Base-by-base conservation (phyloP, 1,140 invertebrate genomes). In the Marisa cornuarietis region DNA sequence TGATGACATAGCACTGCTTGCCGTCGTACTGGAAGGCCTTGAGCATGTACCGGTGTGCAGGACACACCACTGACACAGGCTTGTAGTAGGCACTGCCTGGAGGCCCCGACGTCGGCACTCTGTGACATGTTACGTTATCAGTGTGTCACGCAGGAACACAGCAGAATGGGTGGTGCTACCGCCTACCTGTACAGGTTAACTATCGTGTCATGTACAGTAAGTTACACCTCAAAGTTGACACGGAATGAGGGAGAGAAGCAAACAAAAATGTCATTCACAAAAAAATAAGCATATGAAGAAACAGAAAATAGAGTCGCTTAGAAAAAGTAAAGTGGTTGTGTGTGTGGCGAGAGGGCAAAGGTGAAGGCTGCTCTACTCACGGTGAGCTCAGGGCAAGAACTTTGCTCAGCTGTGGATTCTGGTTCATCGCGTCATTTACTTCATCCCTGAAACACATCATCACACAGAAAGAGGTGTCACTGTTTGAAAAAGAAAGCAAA, bases 1-100 rank as follows among this genome's bases (percentile, higher is more conserved):
- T 77, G 76, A 77, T 68, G 65, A 77, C 76, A 49, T 77, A 77
- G 76, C 76, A 77, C 49, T 77, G 76, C 76, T 77, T 77, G 76
- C 51, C 42, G 24, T 77, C 65, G 49, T 68, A 31, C 1, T 22
- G 31, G 76, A 77, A 77, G 42, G 76, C 76, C 63, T 77, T 68
- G 6, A 77, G 76, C 76, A 77, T 77, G 76, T 52, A 77, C 31
- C 76, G 63, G 20, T 68, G 0, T 20, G 65, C 62, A 9, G 76
- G 76, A 24, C 76, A 77, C 42, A 77, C 76, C 76, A 54, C 76
- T 6, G 76, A 77, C 49, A 77, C 76, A 18, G 76, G 76, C 49
- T 52, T 68, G 51, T 77, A 68, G 76, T 69, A 52, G 42, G 16
- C 42, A 10, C 13, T 14, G 42, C 65, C 76, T 1, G 65, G 76